These are phyloP conservation scores for Plutomurus gul DNA, from an alignment of 1,140 invertebrate genomes.

Conservation along the genomic window DNA sequence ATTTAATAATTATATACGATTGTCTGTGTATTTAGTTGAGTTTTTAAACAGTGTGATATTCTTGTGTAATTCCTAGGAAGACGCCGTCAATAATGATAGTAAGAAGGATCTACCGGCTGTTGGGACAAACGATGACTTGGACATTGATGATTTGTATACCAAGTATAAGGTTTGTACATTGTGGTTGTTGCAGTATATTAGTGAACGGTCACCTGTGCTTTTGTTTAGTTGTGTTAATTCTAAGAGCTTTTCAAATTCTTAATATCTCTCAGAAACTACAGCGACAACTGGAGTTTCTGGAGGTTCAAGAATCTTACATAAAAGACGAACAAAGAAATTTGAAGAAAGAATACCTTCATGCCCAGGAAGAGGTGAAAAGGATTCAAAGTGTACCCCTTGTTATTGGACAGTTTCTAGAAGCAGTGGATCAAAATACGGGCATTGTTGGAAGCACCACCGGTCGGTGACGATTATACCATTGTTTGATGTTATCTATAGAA, in stretches of 20 bases:
- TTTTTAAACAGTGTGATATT: too few relatives aligned
- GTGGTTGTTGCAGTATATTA: neutral
- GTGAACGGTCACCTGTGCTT: neutral
- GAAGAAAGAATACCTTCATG: slow-evolving; percentile 96
- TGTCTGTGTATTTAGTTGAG: too few relatives aligned
- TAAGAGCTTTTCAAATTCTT: neutral
- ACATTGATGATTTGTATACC: slow-evolving; percentile 89
- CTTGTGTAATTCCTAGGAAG: too few relatives aligned
- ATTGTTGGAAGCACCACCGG: slow-evolving; percentile 84
- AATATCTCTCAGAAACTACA: slow-evolving; percentile 77
- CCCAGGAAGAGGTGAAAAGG: slow-evolving; percentile 95
- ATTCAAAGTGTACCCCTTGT: slow-evolving; percentile 97
- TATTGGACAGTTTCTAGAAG: slow-evolving; percentile 97
- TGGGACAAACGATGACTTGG: slow-evolving; percentile 70
- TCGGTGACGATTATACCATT: slow-evolving; percentile 60
- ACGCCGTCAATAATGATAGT: neutral
- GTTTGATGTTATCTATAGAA: too few relatives aligned
- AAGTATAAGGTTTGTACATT: slow-evolving; percentile 83
- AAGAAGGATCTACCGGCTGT: neutral
- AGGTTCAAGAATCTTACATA: slow-evolving; percentile 98
- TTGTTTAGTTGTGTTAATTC: neutral
- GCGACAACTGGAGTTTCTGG: slow-evolving; percentile 91
- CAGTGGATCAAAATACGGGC: slow-evolving; percentile 96
- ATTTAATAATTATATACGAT: too few relatives aligned
- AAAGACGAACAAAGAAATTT: slow-evolving; percentile 98